Evolutionary conservation across 2,888 invertebrate genomes (phyloP).

Genomic region (Stenolophus ochropezus): DNA sequence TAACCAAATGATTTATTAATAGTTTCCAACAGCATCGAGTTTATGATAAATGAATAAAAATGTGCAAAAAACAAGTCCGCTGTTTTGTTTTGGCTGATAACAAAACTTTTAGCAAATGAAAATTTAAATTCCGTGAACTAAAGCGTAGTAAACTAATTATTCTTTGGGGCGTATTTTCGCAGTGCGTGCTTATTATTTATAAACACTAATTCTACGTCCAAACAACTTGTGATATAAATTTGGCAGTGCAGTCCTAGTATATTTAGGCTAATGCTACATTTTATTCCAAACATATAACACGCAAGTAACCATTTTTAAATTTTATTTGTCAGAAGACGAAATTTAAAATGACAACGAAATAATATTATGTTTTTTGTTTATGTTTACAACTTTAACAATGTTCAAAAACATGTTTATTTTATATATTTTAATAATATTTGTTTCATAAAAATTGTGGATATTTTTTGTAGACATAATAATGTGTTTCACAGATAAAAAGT

Average conservation of each 20-base stretch:
- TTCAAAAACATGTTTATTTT: too few relatives aligned
- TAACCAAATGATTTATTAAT: too few relatives aligned
- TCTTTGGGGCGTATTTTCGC: background rate
- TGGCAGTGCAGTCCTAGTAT: constrained; percentile 3
- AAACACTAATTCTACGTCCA: background rate
- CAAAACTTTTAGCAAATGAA: background rate
- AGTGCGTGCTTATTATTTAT: constrained; percentile 2
- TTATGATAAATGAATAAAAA: too few relatives aligned
- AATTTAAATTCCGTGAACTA: background rate
- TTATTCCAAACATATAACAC: too few relatives aligned
- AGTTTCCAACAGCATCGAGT: too few relatives aligned
- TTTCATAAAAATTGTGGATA: too few relatives aligned
- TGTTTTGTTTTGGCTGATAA: background rate
- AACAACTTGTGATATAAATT: background rate
- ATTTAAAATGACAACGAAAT: background rate
- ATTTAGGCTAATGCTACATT: constrained; percentile 14
- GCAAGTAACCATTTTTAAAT: background rate
- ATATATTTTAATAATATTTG: too few relatives aligned
- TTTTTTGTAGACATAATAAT: too few relatives aligned
- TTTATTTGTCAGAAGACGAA: background rate
- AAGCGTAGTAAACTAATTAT: background rate
- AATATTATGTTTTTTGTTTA: background rate
- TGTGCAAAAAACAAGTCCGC: too few relatives aligned
- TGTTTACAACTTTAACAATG: background rate
- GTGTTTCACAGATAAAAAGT: too few relatives aligned